Percentiles rank a stretch among this genome's conserved stretches.
These are phyloP conservation scores for Eulacestoma nigropectus DNA, from an alignment of 2,113 vertebrate genomes.

Conservation along the genomic window DNA sequence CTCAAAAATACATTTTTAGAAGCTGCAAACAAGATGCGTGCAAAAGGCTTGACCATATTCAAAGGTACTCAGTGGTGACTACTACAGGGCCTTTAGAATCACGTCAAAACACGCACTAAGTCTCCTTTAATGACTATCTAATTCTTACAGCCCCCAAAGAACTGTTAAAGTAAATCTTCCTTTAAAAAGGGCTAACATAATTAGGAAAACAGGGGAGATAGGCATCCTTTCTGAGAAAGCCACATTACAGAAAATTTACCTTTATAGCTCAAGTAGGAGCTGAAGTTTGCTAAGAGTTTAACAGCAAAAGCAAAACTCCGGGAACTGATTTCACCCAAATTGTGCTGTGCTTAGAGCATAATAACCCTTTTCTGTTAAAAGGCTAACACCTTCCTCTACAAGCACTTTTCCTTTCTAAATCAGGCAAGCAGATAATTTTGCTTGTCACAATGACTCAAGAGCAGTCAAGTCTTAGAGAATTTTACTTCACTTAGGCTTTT, in stretches of 20 bases:
- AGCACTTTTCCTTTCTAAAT: conserved; percentile 13
- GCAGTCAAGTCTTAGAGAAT: neutral
- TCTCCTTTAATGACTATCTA: neutral
- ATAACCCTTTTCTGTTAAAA: conserved; percentile 9
- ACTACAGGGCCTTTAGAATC: neutral
- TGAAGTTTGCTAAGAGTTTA: neutral
- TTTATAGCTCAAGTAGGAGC: neutral
- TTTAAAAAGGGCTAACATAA: neutral
- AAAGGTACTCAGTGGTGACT: neutral
- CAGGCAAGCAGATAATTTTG: conserved; percentile 6
- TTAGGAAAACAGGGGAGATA: neutral
- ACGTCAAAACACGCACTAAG: neutral
- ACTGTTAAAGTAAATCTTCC: neutral
- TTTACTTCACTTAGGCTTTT: neutral
- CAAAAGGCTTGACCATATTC: neutral
- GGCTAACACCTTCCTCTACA: neutral
- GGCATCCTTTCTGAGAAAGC: neutral
- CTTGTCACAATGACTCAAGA: conserved; percentile 6
- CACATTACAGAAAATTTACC: neutral
- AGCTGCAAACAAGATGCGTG: neutral
- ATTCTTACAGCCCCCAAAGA: neutral
- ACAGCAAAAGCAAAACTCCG: neutral
- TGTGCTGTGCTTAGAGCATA: neutral
- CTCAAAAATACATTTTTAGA: neutral
- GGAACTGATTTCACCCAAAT: neutral